Evolutionary conservation across 2,888 invertebrate genomes (phyloP).

Genomic region (Plagodis pulveraria): DNA sequence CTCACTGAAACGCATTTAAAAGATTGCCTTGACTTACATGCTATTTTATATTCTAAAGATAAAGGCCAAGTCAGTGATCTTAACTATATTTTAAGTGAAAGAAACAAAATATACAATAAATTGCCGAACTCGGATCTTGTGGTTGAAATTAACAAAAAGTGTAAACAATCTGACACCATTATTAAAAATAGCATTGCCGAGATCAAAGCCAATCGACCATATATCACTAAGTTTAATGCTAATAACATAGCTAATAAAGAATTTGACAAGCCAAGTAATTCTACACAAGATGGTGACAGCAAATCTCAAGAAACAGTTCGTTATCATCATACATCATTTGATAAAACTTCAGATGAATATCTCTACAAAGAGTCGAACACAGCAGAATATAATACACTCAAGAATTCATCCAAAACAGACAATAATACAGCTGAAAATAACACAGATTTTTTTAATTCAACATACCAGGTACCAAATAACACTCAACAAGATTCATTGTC

Average conservation of each 20-base stretch:
- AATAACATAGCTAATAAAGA: not conserved
- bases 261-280: too few species aligned
- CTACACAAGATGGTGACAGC: too few species aligned
- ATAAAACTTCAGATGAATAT: not conserved
- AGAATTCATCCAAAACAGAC: not conserved
- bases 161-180: not conserved
- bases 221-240: not conserved
- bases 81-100: not conserved
- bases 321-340: too few species aligned
- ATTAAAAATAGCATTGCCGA: not conserved
- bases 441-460: not conserved
- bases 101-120: constrained; percentile 5
- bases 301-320: too few species aligned
- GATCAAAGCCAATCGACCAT: not conserved
- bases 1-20: not conserved
- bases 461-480: not conserved
- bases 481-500: not conserved
- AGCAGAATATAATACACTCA: not conserved
- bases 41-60: constrained; percentile 9
- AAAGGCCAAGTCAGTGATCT: not conserved
- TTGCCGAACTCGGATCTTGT: not conserved
- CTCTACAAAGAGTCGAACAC: not conserved
- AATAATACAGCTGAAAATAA: not conserved
- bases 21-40: constrained; percentile 11
- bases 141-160: constrained; percentile 4